Evolutionary conservation across 2,797 vertebrate species (phyloP).

Genomic region (Manis crassicaudata): DNA sequence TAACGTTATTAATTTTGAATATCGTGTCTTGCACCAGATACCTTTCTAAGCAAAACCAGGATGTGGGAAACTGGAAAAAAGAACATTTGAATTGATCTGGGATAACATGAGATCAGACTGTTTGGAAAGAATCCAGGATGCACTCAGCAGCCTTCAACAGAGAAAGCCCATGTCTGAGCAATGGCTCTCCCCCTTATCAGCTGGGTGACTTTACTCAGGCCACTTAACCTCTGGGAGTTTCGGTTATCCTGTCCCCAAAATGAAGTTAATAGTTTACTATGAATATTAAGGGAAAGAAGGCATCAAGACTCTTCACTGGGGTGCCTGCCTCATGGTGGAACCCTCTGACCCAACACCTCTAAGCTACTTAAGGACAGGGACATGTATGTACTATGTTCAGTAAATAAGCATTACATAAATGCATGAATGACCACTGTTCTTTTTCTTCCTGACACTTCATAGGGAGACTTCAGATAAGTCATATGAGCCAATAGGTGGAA

Average conservation of each 20-base stretch:
- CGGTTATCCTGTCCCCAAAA: not conserved
- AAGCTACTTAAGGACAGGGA: not conserved
- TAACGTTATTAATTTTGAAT: not conserved
- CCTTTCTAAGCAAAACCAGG: not conserved
- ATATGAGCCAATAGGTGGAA: not conserved
- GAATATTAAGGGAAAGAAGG: not conserved
- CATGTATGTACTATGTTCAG: not conserved
- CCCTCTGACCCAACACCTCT: not conserved
- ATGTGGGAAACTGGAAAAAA: conserved; percentile 15
- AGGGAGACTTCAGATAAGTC: not conserved
- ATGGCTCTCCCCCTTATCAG: not conserved
- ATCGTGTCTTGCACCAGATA: not conserved
- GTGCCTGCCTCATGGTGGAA: not conserved
- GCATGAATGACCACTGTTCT: not conserved
- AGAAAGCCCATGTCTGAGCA: not conserved
- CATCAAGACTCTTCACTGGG: not conserved
- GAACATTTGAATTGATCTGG: not conserved
- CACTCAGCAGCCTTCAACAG: not conserved
- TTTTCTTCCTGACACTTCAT: not conserved
- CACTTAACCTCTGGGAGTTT: conserved; percentile 39
- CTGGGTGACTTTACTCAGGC: not conserved
- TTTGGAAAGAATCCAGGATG: not conserved
- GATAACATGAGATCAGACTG: not conserved
- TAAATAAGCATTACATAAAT: not conserved
- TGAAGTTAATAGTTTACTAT: not conserved